Base-by-base conservation (phyloP, 2,797 vertebrate species). In the Acipenser ruthenus region DNA sequence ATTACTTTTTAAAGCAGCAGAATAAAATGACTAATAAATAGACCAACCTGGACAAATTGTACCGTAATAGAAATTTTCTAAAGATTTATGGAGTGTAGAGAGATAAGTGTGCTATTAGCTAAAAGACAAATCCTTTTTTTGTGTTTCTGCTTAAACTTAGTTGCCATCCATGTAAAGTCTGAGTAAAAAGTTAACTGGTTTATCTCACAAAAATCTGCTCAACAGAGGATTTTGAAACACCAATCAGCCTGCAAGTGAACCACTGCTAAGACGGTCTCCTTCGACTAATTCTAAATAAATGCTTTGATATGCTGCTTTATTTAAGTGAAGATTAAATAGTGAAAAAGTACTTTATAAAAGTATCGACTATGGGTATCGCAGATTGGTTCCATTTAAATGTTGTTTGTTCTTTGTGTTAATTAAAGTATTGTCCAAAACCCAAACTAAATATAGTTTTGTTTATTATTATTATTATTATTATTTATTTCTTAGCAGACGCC, bases 21-120 rank as follows among this genome's bases (percentile, higher is more conserved):
- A 89, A 88, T 90, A 89, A 90, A 89, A 90, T 84, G 87, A 87
- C 87, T 89, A 90, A 89, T 90, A 90, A 90, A 89, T 88, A 89
- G 87, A 86, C 88, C 88, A 88, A 88, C 88, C 87, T 86, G 89
- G 88, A 91, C 88, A 90, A 90, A 91, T 91, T 90, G 89, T 87
- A 90, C 86, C 85, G 88, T 90, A 89, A 90, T 90, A 90, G 87
- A 91, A 91, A 90, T 90, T 89, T 91, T 88, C 89, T 84, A 81
- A 88, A 90, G 88, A 91, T 91, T 90, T 89, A 90, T 90, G 81
- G 86, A 69, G 83, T 85, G 87, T 83, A 86, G 84, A 88, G 87
- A 91, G 88, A 91, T 90, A 83, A 87, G 90, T 90, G 88, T 88
- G 89, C 86, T 90, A 90, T 91, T 91, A 90, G 88, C 71, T 75